Conservation (phyloP, 2,888 invertebrate genomes). For the Cephus pulcher region DNA sequence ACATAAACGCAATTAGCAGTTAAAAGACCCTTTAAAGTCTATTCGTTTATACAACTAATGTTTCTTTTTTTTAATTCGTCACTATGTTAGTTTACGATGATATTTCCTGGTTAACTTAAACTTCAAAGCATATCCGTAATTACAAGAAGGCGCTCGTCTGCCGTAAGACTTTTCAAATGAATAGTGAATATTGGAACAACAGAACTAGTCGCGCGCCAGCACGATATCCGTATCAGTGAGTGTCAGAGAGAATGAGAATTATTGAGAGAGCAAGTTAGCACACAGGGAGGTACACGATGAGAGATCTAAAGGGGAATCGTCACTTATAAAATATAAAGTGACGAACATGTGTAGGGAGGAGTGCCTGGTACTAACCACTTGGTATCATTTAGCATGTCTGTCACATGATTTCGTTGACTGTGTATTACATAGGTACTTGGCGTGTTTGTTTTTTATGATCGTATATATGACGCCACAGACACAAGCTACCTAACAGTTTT, state of each 20-base stretch:
- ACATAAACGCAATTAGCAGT: not conserved
- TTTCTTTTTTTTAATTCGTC: not conserved
- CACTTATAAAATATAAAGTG: constrained; percentile 23
- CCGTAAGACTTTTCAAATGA: not conserved
- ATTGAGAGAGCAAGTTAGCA: constrained; percentile 13
- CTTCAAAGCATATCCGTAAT: not conserved
- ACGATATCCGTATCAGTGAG: not conserved
- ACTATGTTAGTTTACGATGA: not conserved
- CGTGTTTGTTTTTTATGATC: not conserved
- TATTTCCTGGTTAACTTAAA: not conserved
- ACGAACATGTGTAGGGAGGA: constrained; percentile 11
- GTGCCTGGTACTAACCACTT: constrained; percentile 19
- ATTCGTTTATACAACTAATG: not conserved
- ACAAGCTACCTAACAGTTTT: not conserved
- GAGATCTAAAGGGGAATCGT: constrained; percentile 7
- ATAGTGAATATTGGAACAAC: not conserved
- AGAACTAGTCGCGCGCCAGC: not conserved
- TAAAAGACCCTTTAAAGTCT: not conserved
- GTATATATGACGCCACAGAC: not conserved
- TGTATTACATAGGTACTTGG: constrained; percentile 8
- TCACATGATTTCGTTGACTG: constrained; percentile 22
- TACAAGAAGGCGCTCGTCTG: not conserved
- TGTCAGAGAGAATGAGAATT: constrained; percentile 1
- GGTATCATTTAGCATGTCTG: constrained; percentile 24
- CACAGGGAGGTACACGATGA: not conserved